Percentiles rank a stretch among this genome's conserved stretches.
These are phyloP conservation scores for Caradrina clavipalpis DNA, from an alignment of 2,888 invertebrate species.

Conservation along the genomic window DNA sequence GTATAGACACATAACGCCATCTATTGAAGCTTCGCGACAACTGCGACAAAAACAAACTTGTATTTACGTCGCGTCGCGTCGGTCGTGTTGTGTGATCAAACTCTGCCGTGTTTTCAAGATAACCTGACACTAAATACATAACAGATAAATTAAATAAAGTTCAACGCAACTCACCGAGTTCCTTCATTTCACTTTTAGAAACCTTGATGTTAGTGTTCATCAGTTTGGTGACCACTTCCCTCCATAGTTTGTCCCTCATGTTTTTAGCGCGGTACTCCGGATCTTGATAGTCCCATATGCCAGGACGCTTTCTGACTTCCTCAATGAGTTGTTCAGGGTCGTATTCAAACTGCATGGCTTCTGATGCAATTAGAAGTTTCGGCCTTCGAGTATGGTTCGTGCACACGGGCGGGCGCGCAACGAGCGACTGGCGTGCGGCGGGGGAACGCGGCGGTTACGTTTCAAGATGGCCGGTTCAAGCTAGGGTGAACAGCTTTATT, in stretches of 20 bases:
- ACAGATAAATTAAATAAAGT: constrained; percentile 17
- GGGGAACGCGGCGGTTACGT: constrained; percentile 82
- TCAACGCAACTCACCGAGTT: constrained; percentile 78
- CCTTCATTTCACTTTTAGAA: constrained; percentile 85
- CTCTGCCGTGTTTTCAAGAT: constrained; percentile 25
- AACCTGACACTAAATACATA: constrained; percentile 16
- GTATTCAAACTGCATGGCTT: constrained; percentile 84
- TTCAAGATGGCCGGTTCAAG: constrained; percentile 79
- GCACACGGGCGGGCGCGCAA: constrained; percentile 80
- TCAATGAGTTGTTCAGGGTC: constrained; percentile 85
- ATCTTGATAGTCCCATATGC: constrained; percentile 84
- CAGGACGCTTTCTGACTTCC: constrained; percentile 84
- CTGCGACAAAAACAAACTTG: constrained; percentile 48
- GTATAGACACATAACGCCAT: constrained; percentile 56
- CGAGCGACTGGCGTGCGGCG: constrained; percentile 84
- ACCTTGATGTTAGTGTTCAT: constrained; percentile 79
- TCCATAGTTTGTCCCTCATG: constrained; percentile 79
- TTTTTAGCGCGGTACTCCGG: constrained; percentile 80
- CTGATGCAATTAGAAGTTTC: constrained; percentile 18
- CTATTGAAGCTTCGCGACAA: constrained; percentile 41
- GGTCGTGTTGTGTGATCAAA: constrained; percentile 12
- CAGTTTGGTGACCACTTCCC: constrained; percentile 82
- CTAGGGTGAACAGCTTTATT: constrained; percentile 72
- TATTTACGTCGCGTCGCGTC: constrained; percentile 43
- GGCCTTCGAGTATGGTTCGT: constrained; percentile 57